Percentiles rank a stretch among this genome's conserved stretches.
phyloP scores from a whole-genome alignment of 2,888 invertebrate species.

The Macropis europaea region DNA sequence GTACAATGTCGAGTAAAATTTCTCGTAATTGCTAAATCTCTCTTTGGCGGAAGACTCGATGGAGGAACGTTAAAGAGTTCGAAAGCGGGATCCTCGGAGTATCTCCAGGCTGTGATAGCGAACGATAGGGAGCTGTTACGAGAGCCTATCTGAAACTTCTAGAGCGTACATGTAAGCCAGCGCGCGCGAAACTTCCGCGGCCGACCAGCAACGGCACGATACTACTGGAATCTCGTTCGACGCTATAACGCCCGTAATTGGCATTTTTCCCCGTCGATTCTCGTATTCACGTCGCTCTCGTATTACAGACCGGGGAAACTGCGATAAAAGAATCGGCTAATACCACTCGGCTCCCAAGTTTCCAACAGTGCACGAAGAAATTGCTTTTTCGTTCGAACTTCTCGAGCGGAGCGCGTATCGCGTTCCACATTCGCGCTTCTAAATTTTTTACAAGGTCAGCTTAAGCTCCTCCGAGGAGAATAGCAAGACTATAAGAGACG shows the following conservation, averaged over 20 bases:
- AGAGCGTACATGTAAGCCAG: background rate
- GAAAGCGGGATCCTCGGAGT: background rate
- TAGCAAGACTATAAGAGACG: no score
- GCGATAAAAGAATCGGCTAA: background rate
- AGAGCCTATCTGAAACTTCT: slow-evolving; percentile 9
- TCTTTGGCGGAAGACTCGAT: background rate
- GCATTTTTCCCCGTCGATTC: background rate
- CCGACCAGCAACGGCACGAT: slow-evolving; percentile 3
- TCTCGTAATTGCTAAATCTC: slow-evolving; percentile 15
- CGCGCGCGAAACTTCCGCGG: slow-evolving; percentile 7
- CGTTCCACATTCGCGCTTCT: background rate
- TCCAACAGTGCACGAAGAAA: slow-evolving; percentile 3
- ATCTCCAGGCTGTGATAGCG: background rate
- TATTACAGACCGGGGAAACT: background rate
- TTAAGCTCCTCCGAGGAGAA: background rate
- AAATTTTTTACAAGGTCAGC: background rate
- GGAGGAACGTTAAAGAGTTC: background rate
- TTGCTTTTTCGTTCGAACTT: background rate
- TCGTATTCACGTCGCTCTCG: background rate
- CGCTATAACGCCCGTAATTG: background rate
- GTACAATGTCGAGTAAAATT: background rate
- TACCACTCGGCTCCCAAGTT: background rate
- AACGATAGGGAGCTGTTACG: background rate
- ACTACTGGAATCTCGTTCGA: slow-evolving; percentile 13
- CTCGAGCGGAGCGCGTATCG: background rate